Evolutionary conservation across 2,888 invertebrate genomes (phyloP), one percentile per base, ranked within the genome.

Genomic region (Chrysopilus asiliformis): DNA sequence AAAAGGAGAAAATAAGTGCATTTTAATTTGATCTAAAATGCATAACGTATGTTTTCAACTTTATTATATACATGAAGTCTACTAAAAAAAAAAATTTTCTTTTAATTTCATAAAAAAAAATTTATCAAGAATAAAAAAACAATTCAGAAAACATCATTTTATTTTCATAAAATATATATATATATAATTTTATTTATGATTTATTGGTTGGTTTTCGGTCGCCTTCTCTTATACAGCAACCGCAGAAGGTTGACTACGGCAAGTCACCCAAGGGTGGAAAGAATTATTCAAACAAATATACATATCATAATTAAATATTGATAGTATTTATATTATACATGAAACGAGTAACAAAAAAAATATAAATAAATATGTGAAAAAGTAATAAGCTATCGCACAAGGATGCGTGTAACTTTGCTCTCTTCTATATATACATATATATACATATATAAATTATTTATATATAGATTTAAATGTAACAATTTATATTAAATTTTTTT

Each of bases 191-290:
- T 40, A 13, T 37, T 45, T 41, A 41, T 39, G 35, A 36, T 47
- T 49, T 51, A 53, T 60, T 58, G 60, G 60, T 62, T 60, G 60
- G 60, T 57, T 61, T 59, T 69, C 72, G 68, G 78, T 76, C 76
- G 76, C 79, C 79, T 79, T 79, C 79, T 79, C 78, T 71, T 68
- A 71, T 79, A 79, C 79, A 78, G 78, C 79, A 78, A 71, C 76
- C 74, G 79, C 78, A 74, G 79, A 78, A 79, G 79, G 78, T 71
- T 74, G 74, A 71, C 55, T 52, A 47, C 45, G 47, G 49, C 50
- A 49, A 41, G 47, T 47, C 47, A 47, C 47, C 47, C 47, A 47
- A 41, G 47, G 41, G 41, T 43, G 43, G 44, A 41, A 32, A 32
- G 33, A 38, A 32, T 38, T 28, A 32, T 32, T 27, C 32, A 27